Conservation (phyloP, 2,797 vertebrate species). For the Apodemus agrarius region DNA sequence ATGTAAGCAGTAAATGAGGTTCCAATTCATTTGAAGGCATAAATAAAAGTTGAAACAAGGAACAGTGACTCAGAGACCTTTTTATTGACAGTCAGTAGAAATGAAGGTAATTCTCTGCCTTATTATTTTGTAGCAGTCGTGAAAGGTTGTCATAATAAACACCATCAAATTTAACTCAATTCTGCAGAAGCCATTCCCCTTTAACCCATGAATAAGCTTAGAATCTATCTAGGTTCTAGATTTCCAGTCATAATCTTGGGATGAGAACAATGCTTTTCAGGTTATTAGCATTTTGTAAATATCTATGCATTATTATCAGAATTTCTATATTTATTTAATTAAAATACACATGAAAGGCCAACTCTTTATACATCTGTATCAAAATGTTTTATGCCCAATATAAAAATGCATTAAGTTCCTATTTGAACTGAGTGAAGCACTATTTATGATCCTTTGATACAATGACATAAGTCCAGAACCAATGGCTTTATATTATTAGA, state of each 20-base stretch:
- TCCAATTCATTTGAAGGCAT: not conserved
- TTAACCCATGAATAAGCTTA: not conserved
- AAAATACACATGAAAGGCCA: not conserved
- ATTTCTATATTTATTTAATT: not conserved
- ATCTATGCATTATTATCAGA: not conserved
- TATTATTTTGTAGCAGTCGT: not conserved
- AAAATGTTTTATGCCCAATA: not conserved
- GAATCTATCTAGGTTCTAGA: not conserved
- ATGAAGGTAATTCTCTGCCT: not conserved
- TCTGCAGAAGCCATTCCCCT: not conserved
- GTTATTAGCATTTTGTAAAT: not conserved
- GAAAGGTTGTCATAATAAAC: not conserved
- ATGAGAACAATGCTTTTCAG: rapidly evolving
- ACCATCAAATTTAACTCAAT: not conserved
- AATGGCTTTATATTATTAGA: not conserved
- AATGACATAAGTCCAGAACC: not conserved
- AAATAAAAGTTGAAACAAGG: not conserved
- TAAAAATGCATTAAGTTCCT: not conserved
- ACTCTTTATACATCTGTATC: not conserved
- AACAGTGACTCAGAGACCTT: not conserved
- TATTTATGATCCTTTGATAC: not conserved
- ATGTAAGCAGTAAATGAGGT: not conserved
- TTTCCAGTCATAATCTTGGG: not conserved
- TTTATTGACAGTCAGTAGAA: not conserved
- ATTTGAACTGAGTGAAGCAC: not conserved